Percentiles rank a stretch among this genome's conserved stretches.
Evolutionary conservation across 2,888 invertebrate genomes (phyloP).

Genomic region (Ennomos erosarius): DNA sequence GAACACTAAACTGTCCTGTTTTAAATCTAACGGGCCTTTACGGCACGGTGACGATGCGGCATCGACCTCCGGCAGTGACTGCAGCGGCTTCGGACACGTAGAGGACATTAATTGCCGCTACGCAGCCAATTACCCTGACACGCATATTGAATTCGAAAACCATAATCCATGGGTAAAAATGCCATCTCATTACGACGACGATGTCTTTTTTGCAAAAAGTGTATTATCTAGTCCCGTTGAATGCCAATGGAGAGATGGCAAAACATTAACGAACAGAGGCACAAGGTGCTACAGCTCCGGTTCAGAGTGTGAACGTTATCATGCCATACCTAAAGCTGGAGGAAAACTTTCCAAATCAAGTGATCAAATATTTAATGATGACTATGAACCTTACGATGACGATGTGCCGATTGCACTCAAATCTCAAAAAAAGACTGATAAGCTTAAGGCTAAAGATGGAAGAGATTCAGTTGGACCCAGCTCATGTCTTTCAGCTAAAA

Average conservation of each 20-base stretch:
- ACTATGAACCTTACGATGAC: slow-evolving; percentile 72
- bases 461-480: slow-evolving; percentile 82
- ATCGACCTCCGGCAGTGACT: slow-evolving; percentile 82
- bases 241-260: slow-evolving; percentile 71
- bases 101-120: slow-evolving; percentile 75
- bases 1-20: slow-evolving; percentile 89
- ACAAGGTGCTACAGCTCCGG: slow-evolving; percentile 81
- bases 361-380: slow-evolving; percentile 83
- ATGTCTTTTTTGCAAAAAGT: slow-evolving; percentile 76
- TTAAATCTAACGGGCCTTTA: slow-evolving; percentile 84
- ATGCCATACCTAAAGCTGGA: slow-evolving; percentile 74
- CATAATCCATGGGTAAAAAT: slow-evolving; percentile 82
- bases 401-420: slow-evolving; percentile 60
- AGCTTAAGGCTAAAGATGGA: slow-evolving; percentile 72
- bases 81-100: slow-evolving; percentile 80
- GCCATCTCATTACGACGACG: slow-evolving; percentile 76
- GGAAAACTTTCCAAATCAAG: slow-evolving; percentile 81
- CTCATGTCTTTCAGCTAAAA: slow-evolving; percentile 88
- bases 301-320: slow-evolving; percentile 80
- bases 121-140: slow-evolving; percentile 64
- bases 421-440: slow-evolving; percentile 80
- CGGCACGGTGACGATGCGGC: slow-evolving; percentile 79
- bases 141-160: slow-evolving; percentile 79
- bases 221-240: slow-evolving; percentile 63
- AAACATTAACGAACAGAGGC: slow-evolving; percentile 72